Conservation (phyloP, 2,797 vertebrate genomes). For the Xenentodon cancila region DNA sequence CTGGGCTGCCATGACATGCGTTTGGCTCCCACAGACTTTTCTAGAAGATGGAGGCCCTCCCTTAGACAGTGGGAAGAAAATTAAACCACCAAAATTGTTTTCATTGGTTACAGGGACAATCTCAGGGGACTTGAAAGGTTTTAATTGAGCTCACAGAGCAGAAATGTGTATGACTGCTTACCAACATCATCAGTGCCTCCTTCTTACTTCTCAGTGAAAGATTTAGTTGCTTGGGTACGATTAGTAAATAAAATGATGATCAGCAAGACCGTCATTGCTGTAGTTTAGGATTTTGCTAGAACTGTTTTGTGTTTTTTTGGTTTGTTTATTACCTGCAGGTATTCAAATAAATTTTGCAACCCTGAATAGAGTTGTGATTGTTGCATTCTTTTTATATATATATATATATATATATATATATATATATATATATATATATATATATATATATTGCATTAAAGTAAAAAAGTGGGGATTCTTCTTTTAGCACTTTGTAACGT, state of each 20-base stretch:
- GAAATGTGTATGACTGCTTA: conserved; percentile 81
- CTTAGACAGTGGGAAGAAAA: conserved; percentile 85
- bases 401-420: no score
- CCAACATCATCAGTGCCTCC: conserved; percentile 68
- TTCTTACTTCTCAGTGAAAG: conserved; percentile 53
- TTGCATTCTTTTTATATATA: no score
- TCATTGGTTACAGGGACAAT: conserved; percentile 83
- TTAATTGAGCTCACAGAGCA: conserved; percentile 85
- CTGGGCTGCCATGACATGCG: conserved; percentile 65
- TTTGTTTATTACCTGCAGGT: no score
- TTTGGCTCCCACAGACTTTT: conserved; percentile 72
- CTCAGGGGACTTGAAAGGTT: conserved; percentile 82
- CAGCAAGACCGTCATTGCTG: conserved; percentile 28
- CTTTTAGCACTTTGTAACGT: no score
- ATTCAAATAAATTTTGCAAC: no score
- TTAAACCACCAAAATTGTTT: conserved; percentile 89
- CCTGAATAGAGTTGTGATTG: no score
- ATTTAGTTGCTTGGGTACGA: conserved; percentile 34
- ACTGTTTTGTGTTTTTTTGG: no score
- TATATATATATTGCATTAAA: no score
- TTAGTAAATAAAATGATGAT: conserved; percentile 48
- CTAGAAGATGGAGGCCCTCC: conserved; percentile 73
- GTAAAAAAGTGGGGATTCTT: no score
- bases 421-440: no score
- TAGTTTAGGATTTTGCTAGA: conserved; percentile 3